Evolutionary conservation across 2,888 invertebrate species (phyloP).

Genomic region (Ophioninae sp.): DNA sequence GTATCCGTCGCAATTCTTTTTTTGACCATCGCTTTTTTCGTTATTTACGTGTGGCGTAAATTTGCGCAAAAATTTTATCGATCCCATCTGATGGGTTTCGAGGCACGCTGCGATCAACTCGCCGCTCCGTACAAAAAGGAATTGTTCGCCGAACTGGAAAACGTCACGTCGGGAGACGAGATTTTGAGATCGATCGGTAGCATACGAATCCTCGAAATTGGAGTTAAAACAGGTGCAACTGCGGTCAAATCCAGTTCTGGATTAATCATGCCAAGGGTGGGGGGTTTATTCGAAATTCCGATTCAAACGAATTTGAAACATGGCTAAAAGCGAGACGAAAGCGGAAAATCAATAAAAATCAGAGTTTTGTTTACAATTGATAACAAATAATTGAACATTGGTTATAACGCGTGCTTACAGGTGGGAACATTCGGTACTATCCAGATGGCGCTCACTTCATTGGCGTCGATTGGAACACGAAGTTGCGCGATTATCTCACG

Average conservation of each 20-base stretch:
- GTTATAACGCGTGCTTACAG: slow-evolving; percentile 61
- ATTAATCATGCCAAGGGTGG: too few relatives aligned
- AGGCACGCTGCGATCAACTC: slow-evolving; percentile 74
- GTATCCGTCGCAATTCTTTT: slow-evolving; percentile 65
- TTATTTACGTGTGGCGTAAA: slow-evolving; percentile 68
- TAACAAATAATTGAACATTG: background rate
- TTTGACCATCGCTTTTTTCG: slow-evolving; percentile 60
- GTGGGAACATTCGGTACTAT: slow-evolving; percentile 76
- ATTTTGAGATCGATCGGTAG: slow-evolving; percentile 69
- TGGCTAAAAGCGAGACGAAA: too few relatives aligned
- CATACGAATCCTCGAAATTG: slow-evolving; percentile 76
- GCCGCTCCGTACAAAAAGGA: slow-evolving; percentile 67
- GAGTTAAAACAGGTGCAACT: slow-evolving; percentile 75
- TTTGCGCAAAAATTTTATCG: slow-evolving; percentile 70
- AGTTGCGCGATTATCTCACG: slow-evolving; percentile 72
- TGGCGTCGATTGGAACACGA: slow-evolving; percentile 75
- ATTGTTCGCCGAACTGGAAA: slow-evolving; percentile 69
- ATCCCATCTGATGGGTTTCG: slow-evolving; percentile 73
- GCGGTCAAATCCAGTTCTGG: background rate
- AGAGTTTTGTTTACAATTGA: too few relatives aligned
- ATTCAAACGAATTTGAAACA: too few relatives aligned
- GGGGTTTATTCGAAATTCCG: too few relatives aligned
- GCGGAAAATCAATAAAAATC: too few relatives aligned
- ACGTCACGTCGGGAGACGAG: slow-evolving; percentile 70
- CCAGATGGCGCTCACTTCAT: slow-evolving; percentile 74